Conservation (phyloP, 2,113 vertebrate genomes). For the Symphodus melops region DNA sequence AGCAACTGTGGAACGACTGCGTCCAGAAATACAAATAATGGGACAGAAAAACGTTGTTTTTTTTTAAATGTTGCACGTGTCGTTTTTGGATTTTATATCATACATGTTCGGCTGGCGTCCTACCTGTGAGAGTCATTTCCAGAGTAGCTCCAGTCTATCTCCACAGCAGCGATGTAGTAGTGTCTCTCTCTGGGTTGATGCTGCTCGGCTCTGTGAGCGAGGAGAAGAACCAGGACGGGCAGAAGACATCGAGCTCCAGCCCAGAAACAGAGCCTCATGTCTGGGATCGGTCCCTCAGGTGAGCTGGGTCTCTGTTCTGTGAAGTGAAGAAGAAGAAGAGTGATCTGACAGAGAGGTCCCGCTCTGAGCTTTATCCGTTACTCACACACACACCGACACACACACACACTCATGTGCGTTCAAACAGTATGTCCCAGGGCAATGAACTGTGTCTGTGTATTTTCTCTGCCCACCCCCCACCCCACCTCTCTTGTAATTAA, state of each 20-base stretch:
- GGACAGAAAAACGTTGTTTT: neutral
- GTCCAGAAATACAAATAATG: neutral
- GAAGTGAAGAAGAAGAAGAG: slow-evolving; percentile 44
- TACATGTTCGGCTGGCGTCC: neutral
- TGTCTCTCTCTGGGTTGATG: slow-evolving; percentile 68
- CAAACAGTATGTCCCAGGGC: slow-evolving; percentile 68
- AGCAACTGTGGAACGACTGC: neutral
- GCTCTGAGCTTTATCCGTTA: slow-evolving; percentile 73
- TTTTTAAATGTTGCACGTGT: neutral
- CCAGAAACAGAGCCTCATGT: slow-evolving; percentile 72
- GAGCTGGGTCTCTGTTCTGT: slow-evolving; percentile 30
- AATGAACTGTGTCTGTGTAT: slow-evolving; percentile 58
- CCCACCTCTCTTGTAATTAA: slow-evolving; percentile 11
- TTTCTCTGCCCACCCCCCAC: slow-evolving; percentile 17
- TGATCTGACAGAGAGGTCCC: slow-evolving; percentile 49
- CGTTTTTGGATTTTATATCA: neutral
- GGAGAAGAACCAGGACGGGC: slow-evolving; percentile 60
- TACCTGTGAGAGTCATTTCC: slow-evolving; percentile 57
- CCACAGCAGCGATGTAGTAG: slow-evolving; percentile 83
- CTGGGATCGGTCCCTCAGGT: slow-evolving; percentile 45
- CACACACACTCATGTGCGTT: slow-evolving; percentile 36
- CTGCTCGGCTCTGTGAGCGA: slow-evolving; percentile 44
- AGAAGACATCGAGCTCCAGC: slow-evolving; percentile 44
- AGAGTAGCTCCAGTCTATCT: slow-evolving; percentile 82
- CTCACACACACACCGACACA: slow-evolving; percentile 38